Evolutionary conservation across 2,113 vertebrate genomes (phyloP).

Genomic region (Odontesthes bonariensis): DNA sequence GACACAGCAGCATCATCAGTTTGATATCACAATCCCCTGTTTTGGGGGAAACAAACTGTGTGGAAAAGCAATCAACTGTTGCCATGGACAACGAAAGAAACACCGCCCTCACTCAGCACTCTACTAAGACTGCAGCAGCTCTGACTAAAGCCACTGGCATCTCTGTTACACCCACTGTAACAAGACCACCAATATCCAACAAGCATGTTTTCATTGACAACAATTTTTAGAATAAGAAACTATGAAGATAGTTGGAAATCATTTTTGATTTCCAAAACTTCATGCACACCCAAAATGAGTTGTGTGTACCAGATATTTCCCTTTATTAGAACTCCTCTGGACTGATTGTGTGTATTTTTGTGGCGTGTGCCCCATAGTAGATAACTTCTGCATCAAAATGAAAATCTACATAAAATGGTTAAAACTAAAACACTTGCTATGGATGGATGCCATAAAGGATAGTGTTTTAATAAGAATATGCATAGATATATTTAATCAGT

Average conservation of each 20-base stretch:
- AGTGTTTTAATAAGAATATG: no score
- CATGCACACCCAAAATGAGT: no score
- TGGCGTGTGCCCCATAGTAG: no score
- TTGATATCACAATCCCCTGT: neutral
- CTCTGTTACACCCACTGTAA: constrained; percentile 1
- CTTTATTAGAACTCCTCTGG: no score
- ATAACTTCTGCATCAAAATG: no score
- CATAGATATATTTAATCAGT: no score
- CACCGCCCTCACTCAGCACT: constrained; percentile 25
- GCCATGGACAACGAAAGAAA: constrained; percentile 57
- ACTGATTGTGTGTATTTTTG: no score
- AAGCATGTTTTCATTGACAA: neutral
- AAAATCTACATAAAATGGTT: no score
- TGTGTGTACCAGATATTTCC: no score
- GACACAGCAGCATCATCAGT: neutral
- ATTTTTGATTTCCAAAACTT: neutral
- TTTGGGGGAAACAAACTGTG: constrained; percentile 41
- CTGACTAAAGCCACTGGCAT: constrained; percentile 25
- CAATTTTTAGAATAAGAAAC: no score
- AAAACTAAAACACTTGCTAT: no score
- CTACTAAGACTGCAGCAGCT: constrained; percentile 22
- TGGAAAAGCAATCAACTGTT: constrained; percentile 51
- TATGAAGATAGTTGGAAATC: neutral
- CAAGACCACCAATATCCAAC: constrained; percentile 1
- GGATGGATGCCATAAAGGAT: no score